Base-by-base conservation (phyloP, 2,888 invertebrate genomes). In the Pammene fasciana region DNA sequence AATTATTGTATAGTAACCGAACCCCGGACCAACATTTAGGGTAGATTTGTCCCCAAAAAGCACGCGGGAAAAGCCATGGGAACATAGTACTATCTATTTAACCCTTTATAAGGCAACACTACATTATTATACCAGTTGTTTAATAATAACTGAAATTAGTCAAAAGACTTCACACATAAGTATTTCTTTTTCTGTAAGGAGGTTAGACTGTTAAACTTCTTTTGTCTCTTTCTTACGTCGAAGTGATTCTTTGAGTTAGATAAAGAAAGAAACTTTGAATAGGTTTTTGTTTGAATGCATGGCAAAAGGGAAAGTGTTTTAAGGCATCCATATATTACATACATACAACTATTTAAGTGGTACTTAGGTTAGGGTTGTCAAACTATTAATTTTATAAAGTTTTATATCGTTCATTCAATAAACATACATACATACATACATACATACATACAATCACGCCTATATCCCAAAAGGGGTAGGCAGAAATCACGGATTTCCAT, bases 221-320 rank as follows among this genome's bases (percentile, higher is more conserved):
- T 55, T 38, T 68, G 48, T 56, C 62, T 36, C 62, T 56, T 26
- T 62, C 68, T 43, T 16, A n/a, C 50, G 26, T 16, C 1, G 9
- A 38, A 43, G 56, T 68, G 45, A 56, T 56, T 55, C 41, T 43
- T 34, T 45, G 36, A 43, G 62, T 43, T 48, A 50, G 68, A 68
- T 34, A 64, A 68, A 50, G 68, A 50, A n/a, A 43, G 48, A 50
- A 56, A 64, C 48, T 36, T 57, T 68, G 38, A 56, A 68, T 62
- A 62, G 50, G 50, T 16, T 48, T 67, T 46, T 56, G 62, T 54
- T 8, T 38, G 55, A 67, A 62, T 68, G 67, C 48, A 26, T 56
- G 62, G 56, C 16, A 55, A 67, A 59, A 68, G 50, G 56, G 68
- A 68, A 68, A 68, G 68, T 64, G 62, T 56, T 62, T 60, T 26